Evolutionary conservation across 2,888 invertebrate genomes (phyloP).

Genomic region (Apoderus coryli): DNA sequence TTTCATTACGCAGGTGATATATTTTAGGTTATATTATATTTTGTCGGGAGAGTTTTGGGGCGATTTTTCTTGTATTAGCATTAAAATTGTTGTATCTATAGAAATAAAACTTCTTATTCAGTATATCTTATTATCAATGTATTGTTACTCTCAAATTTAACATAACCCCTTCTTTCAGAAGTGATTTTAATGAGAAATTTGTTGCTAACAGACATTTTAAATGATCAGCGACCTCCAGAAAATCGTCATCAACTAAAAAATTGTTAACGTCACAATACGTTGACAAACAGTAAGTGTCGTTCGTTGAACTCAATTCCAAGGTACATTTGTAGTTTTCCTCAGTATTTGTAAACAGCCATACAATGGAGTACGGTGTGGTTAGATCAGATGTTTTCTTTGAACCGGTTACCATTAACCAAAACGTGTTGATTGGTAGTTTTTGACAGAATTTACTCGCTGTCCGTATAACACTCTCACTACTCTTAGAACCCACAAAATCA

Average conservation of each 20-base stretch:
- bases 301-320: constrained; percentile 26
- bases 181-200: constrained; percentile 22
- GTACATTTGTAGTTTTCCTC: constrained; percentile 25
- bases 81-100: too few species aligned
- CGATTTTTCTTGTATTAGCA: too few species aligned
- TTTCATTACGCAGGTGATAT: too few species aligned
- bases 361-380: constrained; percentile 21
- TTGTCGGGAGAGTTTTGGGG: too few species aligned
- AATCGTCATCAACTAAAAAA: constrained; percentile 21
- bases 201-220: constrained; percentile 26
- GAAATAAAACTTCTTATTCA: too few species aligned
- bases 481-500: constrained; percentile 19
- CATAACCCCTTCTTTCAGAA: constrained; percentile 25
- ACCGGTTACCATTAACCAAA: constrained; percentile 30
- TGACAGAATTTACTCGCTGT: constrained; percentile 23
- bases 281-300: constrained; percentile 23
- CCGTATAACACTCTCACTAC: constrained; percentile 22
- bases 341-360: constrained; percentile 28
- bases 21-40: too few species aligned
- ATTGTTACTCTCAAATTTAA: constrained; percentile 27
- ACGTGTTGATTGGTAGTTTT: constrained; percentile 24
- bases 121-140: too few species aligned
- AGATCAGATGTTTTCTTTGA: constrained; percentile 20
- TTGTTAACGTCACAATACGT: constrained; percentile 25
- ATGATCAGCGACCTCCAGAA: constrained; percentile 20